Evolutionary conservation across 2,797 vertebrate species (phyloP).

Genomic region (Danio kyathit): DNA sequence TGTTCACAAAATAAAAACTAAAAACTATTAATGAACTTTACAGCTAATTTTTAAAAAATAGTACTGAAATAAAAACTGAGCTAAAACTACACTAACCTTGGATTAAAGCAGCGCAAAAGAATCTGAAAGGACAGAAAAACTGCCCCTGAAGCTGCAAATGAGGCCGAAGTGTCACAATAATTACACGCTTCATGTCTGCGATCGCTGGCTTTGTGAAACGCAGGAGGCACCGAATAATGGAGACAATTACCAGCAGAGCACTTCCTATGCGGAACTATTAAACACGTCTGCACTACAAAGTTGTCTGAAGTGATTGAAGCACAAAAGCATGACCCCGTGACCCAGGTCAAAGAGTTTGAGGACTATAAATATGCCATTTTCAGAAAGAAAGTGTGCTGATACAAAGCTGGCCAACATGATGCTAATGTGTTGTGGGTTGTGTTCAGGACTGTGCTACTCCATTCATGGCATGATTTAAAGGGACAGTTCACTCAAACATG

Average conservation of each 20-base stretch:
- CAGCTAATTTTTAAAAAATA: too few species aligned
- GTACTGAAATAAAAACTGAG: too few species aligned
- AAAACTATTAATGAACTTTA: too few species aligned
- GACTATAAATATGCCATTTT: neutral
- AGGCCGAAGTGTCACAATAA: slow-evolving; percentile 2
- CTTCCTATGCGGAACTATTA: neutral
- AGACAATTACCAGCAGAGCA: neutral
- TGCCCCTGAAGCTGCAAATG: neutral
- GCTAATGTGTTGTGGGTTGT: neutral
- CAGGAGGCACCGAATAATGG: neutral
- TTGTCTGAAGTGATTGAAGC: neutral
- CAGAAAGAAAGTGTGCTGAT: neutral
- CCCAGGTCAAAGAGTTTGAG: neutral
- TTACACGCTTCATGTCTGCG: slow-evolving; percentile 10
- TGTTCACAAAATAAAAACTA: too few species aligned
- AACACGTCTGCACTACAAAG: neutral
- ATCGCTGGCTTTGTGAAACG: neutral
- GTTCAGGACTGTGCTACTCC: neutral
- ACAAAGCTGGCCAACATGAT: neutral
- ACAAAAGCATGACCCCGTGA: neutral
- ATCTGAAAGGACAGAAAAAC: slow-evolving; percentile 14
- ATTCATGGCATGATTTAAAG: neutral
- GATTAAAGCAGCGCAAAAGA: slow-evolving; percentile 27
- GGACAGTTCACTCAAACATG: too few species aligned
- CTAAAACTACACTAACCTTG: too few species aligned